Percentiles rank a stretch among this genome's conserved stretches.
These are phyloP conservation scores for Aleiodes leptofemur DNA, from an alignment of 2,888 invertebrate genomes.

Conservation along the genomic window DNA sequence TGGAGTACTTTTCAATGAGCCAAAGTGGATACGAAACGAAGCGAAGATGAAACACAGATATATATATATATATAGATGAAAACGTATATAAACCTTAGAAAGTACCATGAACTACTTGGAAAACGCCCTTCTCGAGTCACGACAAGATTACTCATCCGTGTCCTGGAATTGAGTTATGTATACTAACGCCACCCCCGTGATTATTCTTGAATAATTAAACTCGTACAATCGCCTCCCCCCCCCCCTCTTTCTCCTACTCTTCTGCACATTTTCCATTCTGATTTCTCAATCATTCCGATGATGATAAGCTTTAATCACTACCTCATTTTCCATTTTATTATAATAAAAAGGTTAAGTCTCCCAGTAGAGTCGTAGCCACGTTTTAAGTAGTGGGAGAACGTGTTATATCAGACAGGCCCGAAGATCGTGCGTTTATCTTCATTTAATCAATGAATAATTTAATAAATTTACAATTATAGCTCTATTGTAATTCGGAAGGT, in stretches of 20 bases:
- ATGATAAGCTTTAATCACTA: background rate
- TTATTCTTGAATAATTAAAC: constrained; percentile 53
- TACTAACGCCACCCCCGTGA: constrained; percentile 45
- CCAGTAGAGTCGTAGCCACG: no score
- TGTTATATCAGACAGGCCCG: no score
- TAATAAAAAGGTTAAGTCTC: background rate
- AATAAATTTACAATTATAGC: no score
- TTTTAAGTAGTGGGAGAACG: no score
- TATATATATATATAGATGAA: background rate
- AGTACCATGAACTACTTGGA: constrained; percentile 22
- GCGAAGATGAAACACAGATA: background rate
- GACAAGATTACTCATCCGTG: constrained; percentile 52
- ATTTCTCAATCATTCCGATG: constrained; percentile 42
- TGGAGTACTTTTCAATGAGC: constrained; percentile 19
- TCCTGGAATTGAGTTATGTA: constrained; percentile 48
- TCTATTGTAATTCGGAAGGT: no score
- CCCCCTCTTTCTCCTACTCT: no score
- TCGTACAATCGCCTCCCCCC: background rate
- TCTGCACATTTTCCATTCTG: background rate
- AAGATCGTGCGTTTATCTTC: no score
- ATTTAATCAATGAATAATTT: no score
- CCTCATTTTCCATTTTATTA: background rate
- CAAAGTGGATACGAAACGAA: constrained; percentile 11
- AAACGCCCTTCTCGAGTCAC: constrained; percentile 31
- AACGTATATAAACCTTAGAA: constrained; percentile 19